Base-by-base conservation (phyloP, 2,113 vertebrate genomes). In the Mastomys coucha region DNA sequence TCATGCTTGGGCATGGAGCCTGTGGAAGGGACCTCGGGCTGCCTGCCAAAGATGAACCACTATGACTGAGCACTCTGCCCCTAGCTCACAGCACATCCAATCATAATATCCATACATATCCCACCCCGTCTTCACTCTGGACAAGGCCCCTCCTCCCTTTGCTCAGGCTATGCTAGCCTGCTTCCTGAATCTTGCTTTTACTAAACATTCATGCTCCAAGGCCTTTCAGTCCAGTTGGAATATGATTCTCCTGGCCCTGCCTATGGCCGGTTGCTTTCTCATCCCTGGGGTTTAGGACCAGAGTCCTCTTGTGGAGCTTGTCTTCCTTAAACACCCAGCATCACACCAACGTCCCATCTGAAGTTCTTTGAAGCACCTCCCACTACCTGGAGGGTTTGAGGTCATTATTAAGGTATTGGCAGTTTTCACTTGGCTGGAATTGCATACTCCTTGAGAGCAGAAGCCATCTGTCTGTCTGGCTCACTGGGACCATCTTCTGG, bases 211-310 rank as follows among this genome's bases (percentile, higher is more conserved):
- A 33, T 19, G 60, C 89, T 76, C n/a, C 82, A 82, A 39, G 36
- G 5, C 70, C n/a, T 65, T 90, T 91, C 58, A 6, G 14, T 87
- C n/a, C 2, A 2, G 20, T 33, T 45, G 84, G 89, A 75, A 87
- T 87, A 70, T 69, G 58, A 69, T 84, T 93, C 85, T 88, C 78
- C 78, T 49, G 85, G 84, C 56, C 88, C 73, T 39, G 60, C 28
- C 36, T 6, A 4, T 28, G 24, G 16, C 36, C 26, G 26, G n/a
- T 17, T 70, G 36, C 70, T 95, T 93, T 81, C 86, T 76, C 56
- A 19, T 63, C 5, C 22, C 10, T 76, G 63, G n/a, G 42, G 31
- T 45, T 56, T 77, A 69, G 86, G 73, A 78, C 24, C 3, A 31
- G 88, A 95, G 77, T 56, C 56, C 45, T 24, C 31, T 22, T 72